Evolutionary conservation across 2,113 vertebrate genomes (phyloP), one percentile per base, ranked within the genome.

Genomic region (Cynocephalus volans): DNA sequence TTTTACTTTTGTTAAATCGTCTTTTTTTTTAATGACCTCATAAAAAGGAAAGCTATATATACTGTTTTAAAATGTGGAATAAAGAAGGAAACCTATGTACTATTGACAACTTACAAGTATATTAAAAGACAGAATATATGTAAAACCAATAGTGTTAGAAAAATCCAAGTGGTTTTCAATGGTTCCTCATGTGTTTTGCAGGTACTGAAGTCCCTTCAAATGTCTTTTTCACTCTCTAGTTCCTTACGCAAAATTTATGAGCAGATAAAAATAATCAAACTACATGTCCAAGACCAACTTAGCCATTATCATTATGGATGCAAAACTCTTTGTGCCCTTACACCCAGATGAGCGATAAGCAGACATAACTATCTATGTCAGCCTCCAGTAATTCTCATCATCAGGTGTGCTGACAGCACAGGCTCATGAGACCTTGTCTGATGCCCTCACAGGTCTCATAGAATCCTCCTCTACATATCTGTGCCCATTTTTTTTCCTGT

Each of bases 1-100:
- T 91, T 93, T 92, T 88, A 84, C 84, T 93, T 92, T 88, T 58
- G 41, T 81, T 85, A 95, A 84, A 72, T 81, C 4, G 19, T 31
- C 8, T 60, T 88, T 95, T 90, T 73, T 95, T 95, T 82, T 48
- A n/a, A 82, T 79, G 31, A 85, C 15, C n/a, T 90, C 54, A 54
- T 31, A 11, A 33, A 85, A 91, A 95, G 62, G 45, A 48, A 87
- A 77, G 64, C 54, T 28, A 0, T 21, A 62, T n/a, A 64, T 14
- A 14, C 7, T 33, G 6, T 77, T 87, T 94, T n/a, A 60, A 92
- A 86, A 79, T 81, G 23, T 96, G 72, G 89, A 94, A 86, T 11
- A 19, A 75, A 33, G 41, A 87, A 77, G n/a, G 69, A 82, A 70
- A 76, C 33, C 10, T 65, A 33, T 97, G 36, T 33, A 80, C 69